A percentile compares a stretch with the other conserved stretches of the same genome.
Conservation (phyloP, 2,888 invertebrate genomes). For the Neoaliturus tenellus region DNA sequence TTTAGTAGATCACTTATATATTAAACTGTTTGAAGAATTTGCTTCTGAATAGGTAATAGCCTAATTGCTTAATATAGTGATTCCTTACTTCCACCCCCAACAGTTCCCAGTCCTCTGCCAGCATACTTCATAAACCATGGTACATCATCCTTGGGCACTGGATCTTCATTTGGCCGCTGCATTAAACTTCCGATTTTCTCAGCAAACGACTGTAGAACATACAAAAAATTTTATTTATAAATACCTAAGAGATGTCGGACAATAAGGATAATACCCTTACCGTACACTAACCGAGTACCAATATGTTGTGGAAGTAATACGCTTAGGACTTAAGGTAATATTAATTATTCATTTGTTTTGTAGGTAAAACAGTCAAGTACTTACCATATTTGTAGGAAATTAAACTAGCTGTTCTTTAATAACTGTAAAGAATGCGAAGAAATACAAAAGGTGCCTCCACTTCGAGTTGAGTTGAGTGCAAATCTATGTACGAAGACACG, state of each 20-base stretch:
- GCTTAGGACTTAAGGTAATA: background rate
- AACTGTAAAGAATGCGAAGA: background rate
- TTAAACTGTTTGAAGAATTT: no score
- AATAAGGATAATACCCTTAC: no score
- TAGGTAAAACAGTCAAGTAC: background rate
- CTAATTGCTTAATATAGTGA: no score
- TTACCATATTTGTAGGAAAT: background rate
- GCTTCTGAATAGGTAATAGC: no score
- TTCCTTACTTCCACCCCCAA: slow-evolving; percentile 88
- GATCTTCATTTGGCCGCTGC: slow-evolving; percentile 88
- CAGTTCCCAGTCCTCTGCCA: slow-evolving; percentile 88
- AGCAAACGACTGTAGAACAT: slow-evolving; percentile 80
- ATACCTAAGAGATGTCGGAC: background rate
- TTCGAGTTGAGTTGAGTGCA: background rate
- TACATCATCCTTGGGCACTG: slow-evolving; percentile 85
- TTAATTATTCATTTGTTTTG: background rate
- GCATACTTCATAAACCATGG: slow-evolving; percentile 95
- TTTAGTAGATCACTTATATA: no score
- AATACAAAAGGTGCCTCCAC: no score
- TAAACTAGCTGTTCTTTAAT: background rate
- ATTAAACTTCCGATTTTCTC: slow-evolving; percentile 88
- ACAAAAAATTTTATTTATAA: background rate
- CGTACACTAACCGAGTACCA: background rate
- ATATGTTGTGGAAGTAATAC: background rate
- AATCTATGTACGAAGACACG: background rate